These are phyloP conservation scores for Xenotilapia longispinis DNA, from an alignment of 2,113 vertebrate genomes.

Conservation along the genomic window DNA sequence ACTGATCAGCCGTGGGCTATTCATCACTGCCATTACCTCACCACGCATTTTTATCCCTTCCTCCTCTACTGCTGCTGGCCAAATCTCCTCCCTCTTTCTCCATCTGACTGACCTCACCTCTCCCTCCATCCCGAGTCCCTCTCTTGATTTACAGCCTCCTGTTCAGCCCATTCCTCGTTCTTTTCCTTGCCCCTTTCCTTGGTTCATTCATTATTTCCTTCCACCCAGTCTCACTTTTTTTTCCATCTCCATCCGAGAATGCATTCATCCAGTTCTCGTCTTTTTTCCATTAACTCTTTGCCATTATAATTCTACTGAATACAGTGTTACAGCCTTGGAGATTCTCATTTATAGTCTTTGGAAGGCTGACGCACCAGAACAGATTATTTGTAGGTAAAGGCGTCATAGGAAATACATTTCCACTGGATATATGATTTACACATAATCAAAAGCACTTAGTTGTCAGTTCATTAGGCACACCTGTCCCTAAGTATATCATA, in stretches of 20 bases:
- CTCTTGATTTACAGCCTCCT: conserved; percentile 60
- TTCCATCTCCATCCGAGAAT: conserved; percentile 23
- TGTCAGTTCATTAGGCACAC: not conserved
- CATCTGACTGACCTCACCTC: conserved; percentile 61
- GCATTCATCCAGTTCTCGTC: conserved; percentile 21
- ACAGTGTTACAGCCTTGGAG: conserved; percentile 13
- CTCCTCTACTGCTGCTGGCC: conserved; percentile 43
- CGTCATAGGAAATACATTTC: not conserved
- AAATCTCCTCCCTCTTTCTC: conserved; percentile 49
- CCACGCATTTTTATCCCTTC: conserved; percentile 56
- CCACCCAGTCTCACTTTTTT: conserved; percentile 17
- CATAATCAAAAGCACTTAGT: not conserved
- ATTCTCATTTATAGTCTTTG: conserved; percentile 1
- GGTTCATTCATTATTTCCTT: conserved; percentile 49
- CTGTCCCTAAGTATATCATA: not conserved
- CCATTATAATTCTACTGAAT: conserved; percentile 28
- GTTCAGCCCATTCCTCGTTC: conserved; percentile 30
- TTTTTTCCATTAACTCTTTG: conserved; percentile 30
- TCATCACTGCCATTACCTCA: conserved; percentile 77
- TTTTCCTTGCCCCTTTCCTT: conserved; percentile 36
- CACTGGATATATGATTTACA: not conserved
- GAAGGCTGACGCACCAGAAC: not conserved
- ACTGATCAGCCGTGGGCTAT: conserved; percentile 70
- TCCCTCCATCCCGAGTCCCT: conserved; percentile 47
- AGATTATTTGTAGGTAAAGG: not conserved